Conservation (phyloP, 1,140 invertebrate genomes). For the Orius insidiosus region DNA sequence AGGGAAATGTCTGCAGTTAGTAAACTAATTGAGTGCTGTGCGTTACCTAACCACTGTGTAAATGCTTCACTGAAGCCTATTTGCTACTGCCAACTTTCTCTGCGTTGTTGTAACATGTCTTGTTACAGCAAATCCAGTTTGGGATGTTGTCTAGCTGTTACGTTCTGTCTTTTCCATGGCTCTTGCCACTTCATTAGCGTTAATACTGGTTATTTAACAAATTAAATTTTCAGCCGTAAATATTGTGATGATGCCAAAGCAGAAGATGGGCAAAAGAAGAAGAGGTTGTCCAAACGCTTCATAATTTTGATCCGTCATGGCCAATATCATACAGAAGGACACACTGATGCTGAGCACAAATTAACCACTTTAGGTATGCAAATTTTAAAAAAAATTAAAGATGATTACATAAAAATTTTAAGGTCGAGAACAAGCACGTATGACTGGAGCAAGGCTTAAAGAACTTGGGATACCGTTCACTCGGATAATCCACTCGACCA, state of each 20-base stretch:
- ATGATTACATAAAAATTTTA: constrained; percentile 17
- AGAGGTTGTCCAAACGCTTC: constrained; percentile 50
- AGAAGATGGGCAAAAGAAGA: constrained; percentile 22
- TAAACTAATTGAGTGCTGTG: too few relatives aligned
- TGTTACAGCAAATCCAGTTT: too few relatives aligned
- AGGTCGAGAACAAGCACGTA: constrained; percentile 67
- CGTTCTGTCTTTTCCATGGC: too few relatives aligned
- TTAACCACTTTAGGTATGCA: constrained; percentile 59
- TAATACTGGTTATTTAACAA: too few relatives aligned
- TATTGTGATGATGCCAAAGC: constrained; percentile 24
- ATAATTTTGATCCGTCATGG: constrained; percentile 87
- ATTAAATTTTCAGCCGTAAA: too few relatives aligned
- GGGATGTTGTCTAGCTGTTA: too few relatives aligned
- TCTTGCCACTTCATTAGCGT: too few relatives aligned
- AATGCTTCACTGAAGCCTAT: too few relatives aligned
- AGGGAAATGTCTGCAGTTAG: too few relatives aligned
- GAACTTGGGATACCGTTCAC: constrained; percentile 62
- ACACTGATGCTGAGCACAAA: constrained; percentile 50
- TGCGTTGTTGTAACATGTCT: too few relatives aligned
- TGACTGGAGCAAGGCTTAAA: constrained; percentile 59
- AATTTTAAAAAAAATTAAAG: neutral
- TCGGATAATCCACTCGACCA: constrained; percentile 68
- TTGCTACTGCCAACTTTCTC: too few relatives aligned
- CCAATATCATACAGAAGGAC: constrained; percentile 66
- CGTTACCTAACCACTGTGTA: too few relatives aligned